Conservation (phyloP, 1,140 invertebrate genomes). For the Stegodyphus dumicola region DNA sequence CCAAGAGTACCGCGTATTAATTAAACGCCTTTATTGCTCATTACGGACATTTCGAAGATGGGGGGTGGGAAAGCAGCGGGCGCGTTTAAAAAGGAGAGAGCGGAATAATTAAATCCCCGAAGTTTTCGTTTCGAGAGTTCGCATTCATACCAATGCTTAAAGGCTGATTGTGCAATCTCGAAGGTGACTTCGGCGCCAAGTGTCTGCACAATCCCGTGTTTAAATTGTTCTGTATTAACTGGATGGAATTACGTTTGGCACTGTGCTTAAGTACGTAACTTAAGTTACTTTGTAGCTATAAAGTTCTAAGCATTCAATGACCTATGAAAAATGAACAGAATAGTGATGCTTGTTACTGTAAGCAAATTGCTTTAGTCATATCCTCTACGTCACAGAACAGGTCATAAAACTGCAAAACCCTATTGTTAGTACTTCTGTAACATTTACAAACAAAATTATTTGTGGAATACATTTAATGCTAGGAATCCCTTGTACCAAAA, state of each 20-base stretch:
- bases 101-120: conserved; percentile 42
- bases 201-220: neutral
- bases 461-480: no score
- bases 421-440: no score
- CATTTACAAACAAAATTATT: no score
- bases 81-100: conserved; percentile 23
- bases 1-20: conserved; percentile 21
- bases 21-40: conserved; percentile 55
- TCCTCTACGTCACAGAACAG: no score
- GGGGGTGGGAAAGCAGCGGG: neutral
- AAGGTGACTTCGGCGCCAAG: neutral
- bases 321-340: neutral
- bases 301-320: neutral
- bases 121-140: conserved; percentile 6
- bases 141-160: no score
- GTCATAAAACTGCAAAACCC: no score
- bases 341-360: no score
- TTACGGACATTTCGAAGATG: conserved; percentile 35
- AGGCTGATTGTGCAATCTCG: conserved; percentile 4
- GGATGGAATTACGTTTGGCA: neutral
- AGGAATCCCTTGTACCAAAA: no score
- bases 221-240: neutral
- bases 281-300: neutral
- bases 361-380: no score
- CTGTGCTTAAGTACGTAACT: neutral